Base-by-base conservation (phyloP, 1,140 invertebrate genomes). In the Pogonomyrmex barbatus region DNA sequence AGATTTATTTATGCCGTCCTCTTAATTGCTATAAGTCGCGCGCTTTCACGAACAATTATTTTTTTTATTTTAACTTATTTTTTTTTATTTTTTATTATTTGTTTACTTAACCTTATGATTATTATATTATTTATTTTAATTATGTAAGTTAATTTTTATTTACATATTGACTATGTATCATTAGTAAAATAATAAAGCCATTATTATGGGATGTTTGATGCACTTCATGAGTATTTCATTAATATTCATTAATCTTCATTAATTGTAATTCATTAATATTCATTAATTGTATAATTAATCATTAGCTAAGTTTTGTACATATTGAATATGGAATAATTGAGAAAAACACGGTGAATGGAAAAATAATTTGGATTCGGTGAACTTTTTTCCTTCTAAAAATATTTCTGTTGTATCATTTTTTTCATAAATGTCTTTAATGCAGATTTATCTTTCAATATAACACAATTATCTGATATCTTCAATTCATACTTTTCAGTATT, bases 251-350 rank as follows among this genome's bases (percentile, higher is more conserved):
- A 24, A 24, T 24, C 0, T 24, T 24, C 24, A 24, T 24, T 24
- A 63, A 42, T 63, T 63, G 36, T 63, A 42, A 63, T 63, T 63
- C 24, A 24, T 24, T 24, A 24, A 24, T 24, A 24, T 24, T 24
- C 24, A 24, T 24, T 24, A 63, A 42, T 63, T 63, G 36, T 63
- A 42, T n/a, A n/a, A n/a, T n/a, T n/a, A n/a, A 63, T 63, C 36
- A 63, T 63, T 63, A 42, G 62, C 62, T 36, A 65, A 65, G 62
- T 65, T 65, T 65, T 65, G 4, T 17, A 65, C 62, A n/a, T 42
- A 36, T 65, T 65, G 62, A 65, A 65, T 65, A 42, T 65, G 62
- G 14, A 65, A 65, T 65, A 65, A 62, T 62, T 62, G 60, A 62
- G 60, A 62, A 62, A 30, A 62, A 62, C 60, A 62, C 60, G 60